A percentile compares a stretch with the other conserved stretches of the same genome.
Evolutionary conservation across 1,140 invertebrate genomes (phyloP).

Genomic region (Drosophila ficusphila): DNA sequence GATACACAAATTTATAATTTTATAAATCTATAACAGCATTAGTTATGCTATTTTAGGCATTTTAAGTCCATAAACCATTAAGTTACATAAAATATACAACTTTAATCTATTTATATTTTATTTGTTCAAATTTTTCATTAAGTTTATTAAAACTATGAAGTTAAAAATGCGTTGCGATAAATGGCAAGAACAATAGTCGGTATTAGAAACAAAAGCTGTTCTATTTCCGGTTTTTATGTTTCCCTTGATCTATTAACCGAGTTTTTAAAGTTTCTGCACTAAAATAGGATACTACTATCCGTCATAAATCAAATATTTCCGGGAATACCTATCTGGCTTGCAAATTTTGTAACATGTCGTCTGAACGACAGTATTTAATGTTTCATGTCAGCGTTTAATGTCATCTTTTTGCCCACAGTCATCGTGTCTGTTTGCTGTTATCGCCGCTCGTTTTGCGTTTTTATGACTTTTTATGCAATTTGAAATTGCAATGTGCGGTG

Average conservation of each 20-base stretch:
- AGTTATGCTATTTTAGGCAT: no score
- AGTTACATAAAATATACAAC: no score
- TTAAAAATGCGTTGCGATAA: no score
- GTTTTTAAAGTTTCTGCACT: not conserved
- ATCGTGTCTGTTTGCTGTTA: conserved; percentile 17
- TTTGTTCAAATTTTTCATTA: no score
- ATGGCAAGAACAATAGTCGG: no score
- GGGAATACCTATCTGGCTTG: not conserved
- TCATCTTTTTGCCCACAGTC: conserved; percentile 26
- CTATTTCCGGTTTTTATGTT: no score
- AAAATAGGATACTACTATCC: not conserved
- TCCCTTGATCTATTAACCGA: not conserved
- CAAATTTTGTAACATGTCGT: conserved; percentile 28
- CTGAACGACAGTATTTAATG: conserved; percentile 44
- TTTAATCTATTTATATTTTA: no score
- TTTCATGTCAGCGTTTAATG: conserved; percentile 37
- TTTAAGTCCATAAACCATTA: no score
- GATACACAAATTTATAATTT: no score
- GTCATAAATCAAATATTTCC: not conserved
- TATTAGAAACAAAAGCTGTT: no score
- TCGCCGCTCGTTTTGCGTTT: conserved; percentile 30
- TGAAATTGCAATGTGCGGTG: conserved; percentile 32
- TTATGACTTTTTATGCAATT: conserved; percentile 55
- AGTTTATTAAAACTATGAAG: no score
- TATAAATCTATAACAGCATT: no score